These are phyloP conservation scores for Lagorchestes hirsutus DNA, from an alignment of 2,797 vertebrate genomes.

Conservation along the genomic window DNA sequence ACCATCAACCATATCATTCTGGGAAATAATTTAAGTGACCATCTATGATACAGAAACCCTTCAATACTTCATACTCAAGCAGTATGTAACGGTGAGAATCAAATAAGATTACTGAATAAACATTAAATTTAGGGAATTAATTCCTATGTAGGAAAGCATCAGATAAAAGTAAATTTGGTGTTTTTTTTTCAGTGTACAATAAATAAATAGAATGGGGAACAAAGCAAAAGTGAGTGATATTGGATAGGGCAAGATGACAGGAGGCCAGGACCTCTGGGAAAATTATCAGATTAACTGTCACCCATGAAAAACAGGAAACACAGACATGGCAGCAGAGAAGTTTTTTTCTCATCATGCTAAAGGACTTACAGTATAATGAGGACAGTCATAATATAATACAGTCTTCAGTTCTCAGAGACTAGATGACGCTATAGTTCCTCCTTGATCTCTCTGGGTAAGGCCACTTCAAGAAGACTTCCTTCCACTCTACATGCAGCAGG, in stretches of 20 bases:
- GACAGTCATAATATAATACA: neutral
- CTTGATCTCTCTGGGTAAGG: constrained; percentile 16
- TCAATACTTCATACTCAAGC: neutral
- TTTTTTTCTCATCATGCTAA: neutral
- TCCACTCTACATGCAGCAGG: neutral
- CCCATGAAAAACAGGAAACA: neutral
- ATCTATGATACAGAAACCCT: neutral
- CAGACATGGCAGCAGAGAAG: neutral
- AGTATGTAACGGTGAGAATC: neutral
- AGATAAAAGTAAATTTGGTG: neutral
- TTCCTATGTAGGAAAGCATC: neutral
- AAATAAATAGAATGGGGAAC: neutral
- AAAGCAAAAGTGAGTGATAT: neutral
- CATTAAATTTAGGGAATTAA: neutral
- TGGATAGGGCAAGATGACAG: neutral
- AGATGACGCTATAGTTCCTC: constrained; percentile 1
- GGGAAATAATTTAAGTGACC: too few relatives aligned
- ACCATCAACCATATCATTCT: too few relatives aligned
- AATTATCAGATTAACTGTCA: neutral
- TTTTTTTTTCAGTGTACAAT: neutral
- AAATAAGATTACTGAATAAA: neutral
- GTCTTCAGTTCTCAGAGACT: neutral
- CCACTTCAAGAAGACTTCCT: constrained; percentile 3
- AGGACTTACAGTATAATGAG: neutral
- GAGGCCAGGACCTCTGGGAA: neutral